Evolutionary conservation across 2,888 invertebrate species (phyloP).

Genomic region (Troides helena): DNA sequence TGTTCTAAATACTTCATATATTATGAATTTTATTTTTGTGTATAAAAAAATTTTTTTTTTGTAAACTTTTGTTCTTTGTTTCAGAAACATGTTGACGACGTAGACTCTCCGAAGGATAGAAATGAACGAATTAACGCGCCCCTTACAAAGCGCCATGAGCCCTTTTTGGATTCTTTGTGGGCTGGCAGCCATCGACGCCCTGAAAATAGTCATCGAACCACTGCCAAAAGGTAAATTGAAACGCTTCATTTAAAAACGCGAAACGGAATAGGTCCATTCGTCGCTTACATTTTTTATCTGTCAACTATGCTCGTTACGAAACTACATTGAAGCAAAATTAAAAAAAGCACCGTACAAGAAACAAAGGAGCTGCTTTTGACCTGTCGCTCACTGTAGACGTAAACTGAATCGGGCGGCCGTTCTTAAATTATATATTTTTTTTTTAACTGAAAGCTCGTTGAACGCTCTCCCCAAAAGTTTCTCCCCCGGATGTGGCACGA

Average conservation of each 20-base stretch:
- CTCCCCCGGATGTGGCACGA: slow-evolving; percentile 65
- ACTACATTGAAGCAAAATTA: slow-evolving; percentile 37
- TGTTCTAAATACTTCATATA: background rate
- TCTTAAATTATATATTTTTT: slow-evolving; percentile 58
- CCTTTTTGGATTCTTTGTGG: slow-evolving; percentile 62
- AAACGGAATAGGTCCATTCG: slow-evolving; percentile 37
- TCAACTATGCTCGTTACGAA: slow-evolving; percentile 41
- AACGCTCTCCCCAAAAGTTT: slow-evolving; percentile 51
- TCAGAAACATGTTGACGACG: slow-evolving; percentile 55
- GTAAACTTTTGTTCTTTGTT: slow-evolving; percentile 40
- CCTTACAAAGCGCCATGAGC: slow-evolving; percentile 49
- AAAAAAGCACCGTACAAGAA: slow-evolving; percentile 34
- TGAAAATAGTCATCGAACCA: slow-evolving; percentile 76
- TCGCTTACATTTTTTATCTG: slow-evolving; percentile 37
- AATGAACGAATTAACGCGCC: slow-evolving; percentile 56
- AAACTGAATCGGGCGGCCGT: slow-evolving; percentile 64
- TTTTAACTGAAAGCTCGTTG: slow-evolving; percentile 48
- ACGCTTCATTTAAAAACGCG: slow-evolving; percentile 28
- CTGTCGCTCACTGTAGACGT: slow-evolving; percentile 64
- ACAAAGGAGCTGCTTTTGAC: slow-evolving; percentile 54
- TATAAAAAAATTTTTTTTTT: background rate
- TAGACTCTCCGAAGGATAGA: slow-evolving; percentile 40
- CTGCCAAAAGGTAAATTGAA: slow-evolving; percentile 72
- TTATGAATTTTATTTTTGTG: background rate
- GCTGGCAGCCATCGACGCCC: slow-evolving; percentile 59